Evolutionary conservation across 2,113 vertebrate genomes (phyloP).

Genomic region (Tringa solitaria): DNA sequence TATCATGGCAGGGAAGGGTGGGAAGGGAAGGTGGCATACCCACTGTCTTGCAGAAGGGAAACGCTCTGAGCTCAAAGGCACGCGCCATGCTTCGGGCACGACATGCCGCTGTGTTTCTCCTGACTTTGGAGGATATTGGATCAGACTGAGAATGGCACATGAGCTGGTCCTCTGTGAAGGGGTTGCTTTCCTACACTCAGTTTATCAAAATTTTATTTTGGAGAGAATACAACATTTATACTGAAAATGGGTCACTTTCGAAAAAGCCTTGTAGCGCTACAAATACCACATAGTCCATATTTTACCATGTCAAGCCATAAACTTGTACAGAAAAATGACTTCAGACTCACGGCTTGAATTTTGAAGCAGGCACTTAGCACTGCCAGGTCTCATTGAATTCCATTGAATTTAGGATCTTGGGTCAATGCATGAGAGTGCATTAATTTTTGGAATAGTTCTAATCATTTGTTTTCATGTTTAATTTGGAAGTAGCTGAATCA

Average conservation of each 20-base stretch:
- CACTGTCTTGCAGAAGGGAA: background rate
- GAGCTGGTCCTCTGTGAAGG: background rate
- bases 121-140: background rate
- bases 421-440: background rate
- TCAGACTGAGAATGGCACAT: background rate
- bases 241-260: background rate
- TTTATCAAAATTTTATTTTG: background rate
- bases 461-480: background rate
- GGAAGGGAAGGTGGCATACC: background rate
- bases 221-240: background rate
- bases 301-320: background rate
- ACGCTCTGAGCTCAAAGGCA: accelerated
- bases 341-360: background rate
- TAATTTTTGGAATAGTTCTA: constrained; percentile 8
- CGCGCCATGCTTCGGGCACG: accelerated
- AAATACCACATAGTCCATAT: background rate
- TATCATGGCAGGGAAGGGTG: background rate
- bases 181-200: background rate
- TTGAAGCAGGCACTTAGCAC: background rate
- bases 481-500: background rate
- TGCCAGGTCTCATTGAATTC: background rate
- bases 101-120: background rate
- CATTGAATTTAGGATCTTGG: background rate
- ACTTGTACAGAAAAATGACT: background rate
- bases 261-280: background rate